Conservation (phyloP, 2,888 invertebrate species). For the Pegoplata infirma region DNA sequence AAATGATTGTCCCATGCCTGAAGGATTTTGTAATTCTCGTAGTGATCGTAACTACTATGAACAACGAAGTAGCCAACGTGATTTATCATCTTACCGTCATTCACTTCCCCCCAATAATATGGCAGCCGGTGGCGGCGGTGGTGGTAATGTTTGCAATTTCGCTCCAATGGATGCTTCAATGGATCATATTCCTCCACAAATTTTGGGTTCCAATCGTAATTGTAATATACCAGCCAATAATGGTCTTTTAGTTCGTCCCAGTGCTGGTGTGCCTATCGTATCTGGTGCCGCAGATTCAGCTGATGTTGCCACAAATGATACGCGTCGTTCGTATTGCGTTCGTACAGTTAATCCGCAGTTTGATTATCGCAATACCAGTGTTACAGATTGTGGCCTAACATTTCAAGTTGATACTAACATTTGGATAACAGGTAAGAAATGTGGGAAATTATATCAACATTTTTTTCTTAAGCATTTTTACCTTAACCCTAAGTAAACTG, state of each 20-base stretch:
- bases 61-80: slow-evolving; percentile 73
- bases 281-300: slow-evolving; percentile 51
- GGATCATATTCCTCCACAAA: slow-evolving; percentile 46
- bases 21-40: slow-evolving; percentile 83
- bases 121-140: slow-evolving; percentile 42
- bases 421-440: slow-evolving; percentile 83
- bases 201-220: slow-evolving; percentile 39
- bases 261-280: slow-evolving; percentile 57
- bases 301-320: slow-evolving; percentile 75
- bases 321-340: slow-evolving; percentile 84
- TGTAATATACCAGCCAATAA: slow-evolving; percentile 10
- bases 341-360: slow-evolving; percentile 84
- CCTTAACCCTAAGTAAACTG: no score
- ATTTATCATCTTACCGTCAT: slow-evolving; percentile 70
- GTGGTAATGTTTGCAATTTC: slow-evolving; percentile 42
- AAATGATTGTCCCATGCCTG: slow-evolving; percentile 85
- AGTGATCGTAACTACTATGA: slow-evolving; percentile 72
- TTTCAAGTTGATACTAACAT: slow-evolving; percentile 90
- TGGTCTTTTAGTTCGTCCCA: slow-evolving; percentile 35
- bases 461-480: no score
- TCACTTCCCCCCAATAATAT: slow-evolving; percentile 57
- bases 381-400: slow-evolving; percentile 87
- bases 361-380: slow-evolving; percentile 86
- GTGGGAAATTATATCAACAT: no score
- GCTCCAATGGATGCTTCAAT: slow-evolving; percentile 48